phyloP scores from a whole-genome alignment of 1,140 invertebrate genomes.

The Ylistrum balloti region DNA sequence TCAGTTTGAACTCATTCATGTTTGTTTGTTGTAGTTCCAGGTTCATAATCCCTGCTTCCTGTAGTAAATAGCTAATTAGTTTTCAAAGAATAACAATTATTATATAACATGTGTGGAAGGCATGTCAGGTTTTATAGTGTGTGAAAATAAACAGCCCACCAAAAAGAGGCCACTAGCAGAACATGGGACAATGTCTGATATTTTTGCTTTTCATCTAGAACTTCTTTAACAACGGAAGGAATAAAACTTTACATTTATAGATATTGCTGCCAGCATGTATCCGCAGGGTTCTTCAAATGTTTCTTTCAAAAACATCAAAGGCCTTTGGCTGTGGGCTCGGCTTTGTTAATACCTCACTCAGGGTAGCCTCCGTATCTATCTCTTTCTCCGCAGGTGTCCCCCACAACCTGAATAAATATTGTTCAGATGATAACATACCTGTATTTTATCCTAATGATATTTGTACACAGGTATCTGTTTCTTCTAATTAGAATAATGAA shows the following conservation, averaged over 20 bases:
- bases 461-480: slow-evolving; percentile 32
- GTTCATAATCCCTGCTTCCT: neutral
- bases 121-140: neutral
- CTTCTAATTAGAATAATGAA: slow-evolving; percentile 28
- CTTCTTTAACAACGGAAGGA: slow-evolving; percentile 33
- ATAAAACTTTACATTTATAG: slow-evolving; percentile 16
- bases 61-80: neutral
- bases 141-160: slow-evolving; percentile 23
- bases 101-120: neutral
- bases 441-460: slow-evolving; percentile 40
- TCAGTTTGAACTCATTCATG: too few relatives aligned
- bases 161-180: neutral
- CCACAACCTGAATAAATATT: slow-evolving; percentile 37
- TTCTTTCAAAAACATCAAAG: slow-evolving; percentile 40
- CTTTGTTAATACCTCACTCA: neutral
- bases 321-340: neutral
- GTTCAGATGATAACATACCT: slow-evolving; percentile 26
- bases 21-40: neutral
- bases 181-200: neutral
- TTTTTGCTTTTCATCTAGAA: slow-evolving; percentile 20
- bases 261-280: slow-evolving; percentile 16
- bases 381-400: neutral
- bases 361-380: neutral
- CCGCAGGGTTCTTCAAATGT: neutral
- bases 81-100: neutral